phyloP scores from a whole-genome alignment of 2,888 invertebrate genomes.

The Idaea biselata region DNA sequence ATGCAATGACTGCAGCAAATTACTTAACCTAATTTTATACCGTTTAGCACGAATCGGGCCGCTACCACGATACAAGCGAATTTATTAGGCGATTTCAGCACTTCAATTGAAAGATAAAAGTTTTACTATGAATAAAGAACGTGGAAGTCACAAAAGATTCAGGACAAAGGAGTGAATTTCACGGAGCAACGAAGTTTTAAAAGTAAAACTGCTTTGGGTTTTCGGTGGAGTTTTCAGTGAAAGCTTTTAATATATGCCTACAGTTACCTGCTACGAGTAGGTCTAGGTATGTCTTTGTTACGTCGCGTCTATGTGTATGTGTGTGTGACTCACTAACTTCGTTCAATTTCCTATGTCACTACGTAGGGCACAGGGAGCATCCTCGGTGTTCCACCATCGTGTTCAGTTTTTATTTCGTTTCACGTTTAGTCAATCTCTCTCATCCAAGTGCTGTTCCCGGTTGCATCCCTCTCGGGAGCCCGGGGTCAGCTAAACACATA shows the following conservation, averaged over 20 bases:
- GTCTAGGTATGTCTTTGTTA: too few relatives aligned
- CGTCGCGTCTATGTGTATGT: too few relatives aligned
- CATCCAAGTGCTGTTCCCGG: too few relatives aligned
- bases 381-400: too few relatives aligned
- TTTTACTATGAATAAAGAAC: neutral
- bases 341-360: too few relatives aligned
- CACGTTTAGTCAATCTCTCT: too few relatives aligned
- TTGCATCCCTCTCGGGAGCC: too few relatives aligned
- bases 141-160: neutral
- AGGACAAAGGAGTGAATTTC: neutral
- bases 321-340: too few relatives aligned
- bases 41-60: neutral
- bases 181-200: neutral
- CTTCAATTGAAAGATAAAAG: neutral
- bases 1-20: constrained; percentile 2
- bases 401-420: too few relatives aligned
- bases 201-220: neutral
- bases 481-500: too few relatives aligned
- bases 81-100: neutral
- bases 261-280: neutral
- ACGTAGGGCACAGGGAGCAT: too few relatives aligned
- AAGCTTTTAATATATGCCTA: neutral
- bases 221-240: neutral
- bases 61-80: neutral
- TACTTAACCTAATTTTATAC: constrained; percentile 5